Conservation (phyloP, 2,113 vertebrate species). For the Oryzias celebensis region DNA sequence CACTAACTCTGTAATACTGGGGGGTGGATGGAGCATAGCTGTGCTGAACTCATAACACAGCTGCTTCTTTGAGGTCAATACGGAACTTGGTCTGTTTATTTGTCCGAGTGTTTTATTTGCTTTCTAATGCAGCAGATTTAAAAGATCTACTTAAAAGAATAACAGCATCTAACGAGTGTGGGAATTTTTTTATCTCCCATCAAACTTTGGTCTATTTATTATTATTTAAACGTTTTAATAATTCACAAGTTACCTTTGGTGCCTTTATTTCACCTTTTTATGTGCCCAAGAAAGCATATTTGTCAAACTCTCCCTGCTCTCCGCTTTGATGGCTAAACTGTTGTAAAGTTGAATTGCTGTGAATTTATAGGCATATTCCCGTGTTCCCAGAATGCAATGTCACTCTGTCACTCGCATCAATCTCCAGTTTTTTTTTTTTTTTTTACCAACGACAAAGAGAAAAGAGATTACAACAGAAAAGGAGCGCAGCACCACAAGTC, state of each 20-base stretch:
- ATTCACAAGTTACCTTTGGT: too few species aligned
- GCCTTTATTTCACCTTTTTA: constrained; percentile 23
- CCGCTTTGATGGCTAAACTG: constrained; percentile 65
- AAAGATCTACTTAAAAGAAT: constrained; percentile 64
- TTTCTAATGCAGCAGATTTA: constrained; percentile 58
- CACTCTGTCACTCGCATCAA: constrained; percentile 69
- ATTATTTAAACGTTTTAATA: background rate
- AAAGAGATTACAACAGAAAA: constrained; percentile 36
- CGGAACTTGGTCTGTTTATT: constrained; percentile 65
- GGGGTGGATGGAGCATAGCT: constrained; percentile 33
- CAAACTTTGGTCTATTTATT: constrained; percentile 18
- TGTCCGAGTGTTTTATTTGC: constrained; percentile 65
- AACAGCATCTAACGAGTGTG: constrained; percentile 56
- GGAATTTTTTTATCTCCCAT: constrained; percentile 56
- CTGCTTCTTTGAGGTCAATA: constrained; percentile 62
- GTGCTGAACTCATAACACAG: constrained; percentile 57
- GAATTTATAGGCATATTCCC: constrained; percentile 68
- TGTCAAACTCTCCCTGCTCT: constrained; percentile 41
- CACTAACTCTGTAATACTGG: constrained; percentile 6
- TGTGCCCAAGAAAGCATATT: constrained; percentile 25
- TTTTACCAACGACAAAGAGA: constrained; percentile 33
- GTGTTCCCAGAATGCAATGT: constrained; percentile 75
- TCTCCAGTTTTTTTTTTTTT: constrained; percentile 48
- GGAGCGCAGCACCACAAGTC: constrained; percentile 14
- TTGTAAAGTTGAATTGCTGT: constrained; percentile 69